Evolutionary conservation across 2,888 invertebrate genomes (phyloP), one percentile per base, ranked within the genome.

Genomic region (Cheiracanthium punctorium): DNA sequence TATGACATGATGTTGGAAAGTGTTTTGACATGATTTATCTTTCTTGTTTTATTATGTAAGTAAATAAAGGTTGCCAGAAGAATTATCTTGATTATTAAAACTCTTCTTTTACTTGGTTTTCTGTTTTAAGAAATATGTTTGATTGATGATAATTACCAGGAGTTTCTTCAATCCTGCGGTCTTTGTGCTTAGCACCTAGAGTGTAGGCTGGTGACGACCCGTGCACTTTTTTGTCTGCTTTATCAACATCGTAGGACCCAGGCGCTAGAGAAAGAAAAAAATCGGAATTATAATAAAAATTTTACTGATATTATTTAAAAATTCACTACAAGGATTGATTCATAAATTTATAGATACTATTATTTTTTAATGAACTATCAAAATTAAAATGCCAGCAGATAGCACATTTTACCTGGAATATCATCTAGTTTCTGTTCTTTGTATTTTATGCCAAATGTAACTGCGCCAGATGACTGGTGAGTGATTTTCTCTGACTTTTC

Each of bases 121-220:
- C n/a, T n/a, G n/a, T n/a, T n/a, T n/a, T n/a, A n/a, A n/a, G n/a
- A n/a, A n/a, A n/a, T n/a, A n/a, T n/a, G n/a, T n/a, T n/a, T n/a
- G n/a, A n/a, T n/a, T n/a, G n/a, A n/a, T n/a, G n/a, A 8, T n/a
- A 58, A 33, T 85, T 70, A 85, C 84, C 89, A 76, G 89, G 89
- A 24, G 87, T 81, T 20, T 72, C 10, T 8, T 72, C 72, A 20
- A 70, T 24, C 88, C 94, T 94, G 2, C 93, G 93, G 37, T 95
- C 94, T 89, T 95, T 95, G 90, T 94, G 95, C 30, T 96, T 94
- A 74, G 95, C 95, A 91, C 96, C 96, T 41, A 97, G 93, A 2
- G 96, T 95, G 43, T 94, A 93, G 5, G 96, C 95, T 8, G 95
- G 95, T 12, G 96, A 95, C 80, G 93, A 94, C 10, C 10, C 7